phyloP scores from a whole-genome alignment of 23 tunicate genomes.

The Ascidia mentula region DNA sequence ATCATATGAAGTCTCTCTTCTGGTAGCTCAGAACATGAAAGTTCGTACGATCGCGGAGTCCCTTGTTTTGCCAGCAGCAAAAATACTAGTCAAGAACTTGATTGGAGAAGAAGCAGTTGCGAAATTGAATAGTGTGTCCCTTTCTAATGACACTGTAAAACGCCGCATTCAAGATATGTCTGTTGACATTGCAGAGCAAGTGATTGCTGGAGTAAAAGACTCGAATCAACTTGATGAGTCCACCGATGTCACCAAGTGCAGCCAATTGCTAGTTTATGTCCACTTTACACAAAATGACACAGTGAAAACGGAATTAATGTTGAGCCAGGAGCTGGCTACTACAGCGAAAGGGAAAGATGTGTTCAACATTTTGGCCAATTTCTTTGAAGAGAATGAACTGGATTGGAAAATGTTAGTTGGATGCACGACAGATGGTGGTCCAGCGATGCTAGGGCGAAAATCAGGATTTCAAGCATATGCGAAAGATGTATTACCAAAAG shows the following conservation, averaged over 20 bases:
- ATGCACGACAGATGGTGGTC: constrained; percentile 65
- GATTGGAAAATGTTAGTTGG: constrained; percentile 54
- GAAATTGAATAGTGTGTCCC: constrained; percentile 53
- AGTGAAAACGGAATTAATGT: constrained; percentile 52
- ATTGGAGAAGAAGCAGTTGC: constrained; percentile 54
- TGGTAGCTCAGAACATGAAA: constrained; percentile 61
- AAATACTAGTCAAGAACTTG: constrained; percentile 38
- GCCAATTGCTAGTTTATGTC: constrained; percentile 61
- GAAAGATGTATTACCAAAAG: constrained; percentile 43
- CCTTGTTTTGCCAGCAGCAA: constrained; percentile 68
- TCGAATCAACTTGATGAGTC: constrained; percentile 67
- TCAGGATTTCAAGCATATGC: constrained; percentile 58
- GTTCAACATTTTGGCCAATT: constrained; percentile 38
- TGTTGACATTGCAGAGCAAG: constrained; percentile 58
- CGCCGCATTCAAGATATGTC: constrained; percentile 64
- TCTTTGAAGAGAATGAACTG: constrained; percentile 45
- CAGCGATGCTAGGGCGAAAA: constrained; percentile 37
- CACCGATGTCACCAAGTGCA: constrained; percentile 38
- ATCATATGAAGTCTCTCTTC: constrained; percentile 77
- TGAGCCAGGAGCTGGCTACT: constrained; percentile 55
- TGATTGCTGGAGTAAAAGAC: constrained; percentile 63
- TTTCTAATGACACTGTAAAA: constrained; percentile 55
- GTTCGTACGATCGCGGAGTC: constrained; percentile 73
- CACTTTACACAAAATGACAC: constrained; percentile 43
- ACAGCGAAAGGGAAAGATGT: constrained; percentile 51